Conservation (phyloP, 1,140 invertebrate genomes). For the Sitophilus oryzae region DNA sequence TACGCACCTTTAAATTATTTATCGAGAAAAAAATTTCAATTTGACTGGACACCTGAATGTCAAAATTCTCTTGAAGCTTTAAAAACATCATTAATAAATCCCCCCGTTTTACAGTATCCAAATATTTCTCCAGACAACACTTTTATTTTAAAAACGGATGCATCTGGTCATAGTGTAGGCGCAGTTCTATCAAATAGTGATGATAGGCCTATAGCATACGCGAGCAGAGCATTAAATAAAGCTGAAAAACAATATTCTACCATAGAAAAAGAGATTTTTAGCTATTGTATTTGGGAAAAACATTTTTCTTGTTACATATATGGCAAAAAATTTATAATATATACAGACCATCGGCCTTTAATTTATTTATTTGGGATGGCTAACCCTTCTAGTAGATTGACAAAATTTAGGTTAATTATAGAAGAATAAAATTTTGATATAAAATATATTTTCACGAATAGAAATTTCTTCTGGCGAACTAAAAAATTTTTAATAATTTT, state of each 20-base stretch:
- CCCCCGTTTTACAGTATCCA: constrained; percentile 40
- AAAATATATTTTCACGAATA: constrained; percentile 10
- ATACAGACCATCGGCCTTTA: constrained; percentile 12
- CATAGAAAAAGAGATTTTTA: constrained; percentile 7
- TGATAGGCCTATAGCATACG: too few relatives aligned
- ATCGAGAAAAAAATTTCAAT: constrained; percentile 31
- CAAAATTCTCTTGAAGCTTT: constrained; percentile 27
- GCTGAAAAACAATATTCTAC: too few relatives aligned
- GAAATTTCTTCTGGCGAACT: background rate
- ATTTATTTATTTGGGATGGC: constrained; percentile 13
- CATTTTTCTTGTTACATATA: constrained; percentile 6
- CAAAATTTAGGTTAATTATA: too few relatives aligned
- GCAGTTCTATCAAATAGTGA: too few relatives aligned
- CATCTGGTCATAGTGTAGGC: too few relatives aligned
- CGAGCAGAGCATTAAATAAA: background rate
- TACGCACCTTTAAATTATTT: constrained; percentile 35
- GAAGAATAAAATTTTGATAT: too few relatives aligned
- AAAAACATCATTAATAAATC: constrained; percentile 33
- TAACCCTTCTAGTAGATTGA: constrained; percentile 12
- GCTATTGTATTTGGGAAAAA: constrained; percentile 8
- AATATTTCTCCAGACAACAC: constrained; percentile 30
- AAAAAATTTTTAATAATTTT: constrained; percentile 1
- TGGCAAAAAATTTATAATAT: constrained; percentile 11
- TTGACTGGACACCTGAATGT: too few relatives aligned
- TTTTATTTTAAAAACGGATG: constrained; percentile 19